These are phyloP conservation scores for Alcedo quadribrachys DNA, from an alignment of 2,797 vertebrate species.

Conservation along the genomic window DNA sequence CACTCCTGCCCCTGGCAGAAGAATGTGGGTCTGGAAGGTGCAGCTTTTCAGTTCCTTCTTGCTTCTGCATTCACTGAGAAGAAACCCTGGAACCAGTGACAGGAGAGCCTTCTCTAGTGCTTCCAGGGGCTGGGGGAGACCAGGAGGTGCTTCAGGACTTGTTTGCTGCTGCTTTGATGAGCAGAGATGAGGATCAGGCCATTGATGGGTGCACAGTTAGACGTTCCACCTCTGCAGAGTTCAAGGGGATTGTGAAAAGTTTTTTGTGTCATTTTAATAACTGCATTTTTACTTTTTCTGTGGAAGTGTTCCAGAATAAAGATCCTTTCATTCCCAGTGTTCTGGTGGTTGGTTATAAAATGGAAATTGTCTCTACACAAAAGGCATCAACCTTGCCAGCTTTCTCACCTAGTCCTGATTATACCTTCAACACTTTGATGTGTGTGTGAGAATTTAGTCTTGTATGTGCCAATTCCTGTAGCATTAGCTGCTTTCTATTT, in stretches of 20 bases:
- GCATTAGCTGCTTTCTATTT: background rate
- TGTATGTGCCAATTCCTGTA: background rate
- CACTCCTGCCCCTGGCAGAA: background rate
- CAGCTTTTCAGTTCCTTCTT: background rate
- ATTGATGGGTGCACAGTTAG: background rate
- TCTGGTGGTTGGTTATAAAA: background rate
- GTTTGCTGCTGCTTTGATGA: background rate
- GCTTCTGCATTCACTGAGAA: background rate
- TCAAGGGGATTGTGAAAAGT: background rate
- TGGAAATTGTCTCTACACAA: background rate
- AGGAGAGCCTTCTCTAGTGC: fast-evolving
- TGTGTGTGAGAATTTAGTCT: background rate
- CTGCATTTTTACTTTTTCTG: background rate
- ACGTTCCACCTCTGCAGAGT: background rate
- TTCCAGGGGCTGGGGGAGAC: background rate
- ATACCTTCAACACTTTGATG: background rate
- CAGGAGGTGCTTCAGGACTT: background rate
- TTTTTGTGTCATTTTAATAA: background rate
- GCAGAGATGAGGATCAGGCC: background rate
- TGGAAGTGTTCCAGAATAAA: background rate
- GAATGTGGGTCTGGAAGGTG: background rate
- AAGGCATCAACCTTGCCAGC: background rate
- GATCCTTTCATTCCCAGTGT: background rate
- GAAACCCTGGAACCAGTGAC: fast-evolving
- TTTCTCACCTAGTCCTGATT: background rate